Percentiles rank a stretch among this genome's conserved stretches.
Conservation (phyloP, 2,113 vertebrate species). For the Himantopus leucocephalus region DNA sequence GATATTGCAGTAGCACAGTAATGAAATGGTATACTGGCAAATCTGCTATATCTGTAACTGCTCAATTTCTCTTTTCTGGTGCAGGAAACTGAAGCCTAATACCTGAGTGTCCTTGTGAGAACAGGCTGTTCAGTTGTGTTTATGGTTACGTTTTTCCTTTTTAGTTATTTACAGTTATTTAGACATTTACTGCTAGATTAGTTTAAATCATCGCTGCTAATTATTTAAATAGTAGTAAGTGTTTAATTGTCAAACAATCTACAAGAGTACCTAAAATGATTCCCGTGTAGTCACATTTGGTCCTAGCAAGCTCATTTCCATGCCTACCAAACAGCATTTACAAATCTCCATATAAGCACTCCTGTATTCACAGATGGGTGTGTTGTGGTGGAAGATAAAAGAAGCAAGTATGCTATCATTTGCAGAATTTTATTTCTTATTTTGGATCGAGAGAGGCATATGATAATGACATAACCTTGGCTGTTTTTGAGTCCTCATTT, state of each 20-base stretch:
- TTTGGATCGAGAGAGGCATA: background rate
- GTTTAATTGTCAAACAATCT: background rate
- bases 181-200: background rate
- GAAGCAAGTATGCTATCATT: background rate
- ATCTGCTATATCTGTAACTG: background rate
- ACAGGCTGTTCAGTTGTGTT: background rate
- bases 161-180: background rate
- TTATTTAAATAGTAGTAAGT: background rate
- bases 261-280: background rate
- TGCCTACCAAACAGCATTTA: too few relatives aligned
- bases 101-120: background rate
- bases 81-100: background rate
- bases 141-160: background rate
- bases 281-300: background rate
- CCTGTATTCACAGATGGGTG: accelerated
- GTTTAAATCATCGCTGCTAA: background rate
- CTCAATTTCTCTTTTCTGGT: background rate
- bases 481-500: background rate
- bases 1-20: background rate
- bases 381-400: background rate
- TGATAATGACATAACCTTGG: background rate
- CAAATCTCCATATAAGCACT: background rate
- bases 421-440: background rate
- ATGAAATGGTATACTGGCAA: background rate
- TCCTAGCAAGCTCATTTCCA: background rate